phyloP scores from a whole-genome alignment of 30 jellyfish, hydroid and myxozoan genomes.

The Cassiopea xamachana region DNA sequence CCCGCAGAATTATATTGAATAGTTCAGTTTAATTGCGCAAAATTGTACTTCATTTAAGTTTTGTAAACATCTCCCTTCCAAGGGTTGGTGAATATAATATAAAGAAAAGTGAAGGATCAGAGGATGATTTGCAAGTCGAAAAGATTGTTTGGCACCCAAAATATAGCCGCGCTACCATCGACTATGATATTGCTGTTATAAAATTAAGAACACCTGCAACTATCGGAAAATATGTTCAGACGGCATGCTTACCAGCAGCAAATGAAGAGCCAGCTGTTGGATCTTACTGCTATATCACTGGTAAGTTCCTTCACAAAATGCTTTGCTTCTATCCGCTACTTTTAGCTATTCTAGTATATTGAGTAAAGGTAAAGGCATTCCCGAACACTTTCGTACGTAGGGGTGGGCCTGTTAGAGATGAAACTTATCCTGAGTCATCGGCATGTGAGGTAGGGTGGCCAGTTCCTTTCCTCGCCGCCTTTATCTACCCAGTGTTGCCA shows the following conservation, averaged over 20 bases:
- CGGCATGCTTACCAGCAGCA: constrained; percentile 83
- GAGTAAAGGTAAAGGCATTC: background rate
- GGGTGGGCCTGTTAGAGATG: too few relatives aligned
- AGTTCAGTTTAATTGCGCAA: too few relatives aligned
- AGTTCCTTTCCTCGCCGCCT: too few relatives aligned
- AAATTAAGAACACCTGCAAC: constrained; percentile 76
- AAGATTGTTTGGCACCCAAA: constrained; percentile 51
- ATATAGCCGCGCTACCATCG: constrained; percentile 57
- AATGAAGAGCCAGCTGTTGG: constrained; percentile 70
- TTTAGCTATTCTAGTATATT: too few relatives aligned
- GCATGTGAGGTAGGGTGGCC: too few relatives aligned
- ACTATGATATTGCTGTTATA: constrained; percentile 80
- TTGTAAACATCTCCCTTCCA: background rate
- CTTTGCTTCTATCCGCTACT: too few relatives aligned
- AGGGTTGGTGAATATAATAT: constrained; percentile 71
- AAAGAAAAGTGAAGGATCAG: constrained; percentile 45
- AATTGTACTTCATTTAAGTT: too few relatives aligned
- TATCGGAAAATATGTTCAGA: constrained; percentile 46
- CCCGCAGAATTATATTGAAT: too few relatives aligned
- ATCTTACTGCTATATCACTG: constrained; percentile 80
- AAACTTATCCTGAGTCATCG: too few relatives aligned
- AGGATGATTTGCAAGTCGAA: constrained; percentile 49
- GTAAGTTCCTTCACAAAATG: constrained; percentile 19
- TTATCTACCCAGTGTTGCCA: too few relatives aligned
- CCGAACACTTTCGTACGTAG: background rate